A percentile compares a stretch with the other conserved stretches of the same genome.
Conservation (phyloP, 1,140 invertebrate species). For the Ooceraea biroi region DNA sequence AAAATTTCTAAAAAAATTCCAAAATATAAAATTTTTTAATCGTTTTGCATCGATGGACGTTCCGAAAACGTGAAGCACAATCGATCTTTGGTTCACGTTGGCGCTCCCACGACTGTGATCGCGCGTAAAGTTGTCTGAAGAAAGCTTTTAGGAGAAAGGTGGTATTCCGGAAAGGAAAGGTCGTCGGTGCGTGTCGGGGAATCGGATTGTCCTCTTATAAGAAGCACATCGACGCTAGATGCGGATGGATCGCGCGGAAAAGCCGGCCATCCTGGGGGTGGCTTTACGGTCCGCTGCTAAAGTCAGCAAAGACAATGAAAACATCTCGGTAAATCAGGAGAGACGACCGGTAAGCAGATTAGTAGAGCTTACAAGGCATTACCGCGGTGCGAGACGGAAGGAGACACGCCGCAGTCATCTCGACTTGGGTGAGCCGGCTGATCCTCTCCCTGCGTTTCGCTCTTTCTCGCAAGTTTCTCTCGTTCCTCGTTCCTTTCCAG, state of each 20-base stretch:
- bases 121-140: not conserved
- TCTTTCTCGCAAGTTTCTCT: no score
- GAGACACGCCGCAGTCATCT: conserved; percentile 67
- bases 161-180: conserved; percentile 13
- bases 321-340: conserved; percentile 83
- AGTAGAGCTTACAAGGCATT: conserved; percentile 82
- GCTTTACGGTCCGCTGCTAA: conserved; percentile 72
- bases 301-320: conserved; percentile 81
- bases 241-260: conserved; percentile 39
- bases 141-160: not conserved
- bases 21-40: not conserved
- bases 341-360: conserved; percentile 79
- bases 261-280: conserved; percentile 38
- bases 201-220: conserved; percentile 51
- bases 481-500: conserved; percentile 21
- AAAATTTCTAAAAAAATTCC: not conserved
- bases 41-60: not conserved
- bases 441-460: conserved; percentile 51
- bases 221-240: conserved; percentile 55
- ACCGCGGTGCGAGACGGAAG: conserved; percentile 66
- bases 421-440: conserved; percentile 71
- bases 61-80: not conserved
- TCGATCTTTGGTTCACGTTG: not conserved
- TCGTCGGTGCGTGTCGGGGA: conserved; percentile 47
- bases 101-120: not conserved